Base-by-base conservation (phyloP, 2,888 invertebrate genomes). In the Liposcelis brunnea region DNA sequence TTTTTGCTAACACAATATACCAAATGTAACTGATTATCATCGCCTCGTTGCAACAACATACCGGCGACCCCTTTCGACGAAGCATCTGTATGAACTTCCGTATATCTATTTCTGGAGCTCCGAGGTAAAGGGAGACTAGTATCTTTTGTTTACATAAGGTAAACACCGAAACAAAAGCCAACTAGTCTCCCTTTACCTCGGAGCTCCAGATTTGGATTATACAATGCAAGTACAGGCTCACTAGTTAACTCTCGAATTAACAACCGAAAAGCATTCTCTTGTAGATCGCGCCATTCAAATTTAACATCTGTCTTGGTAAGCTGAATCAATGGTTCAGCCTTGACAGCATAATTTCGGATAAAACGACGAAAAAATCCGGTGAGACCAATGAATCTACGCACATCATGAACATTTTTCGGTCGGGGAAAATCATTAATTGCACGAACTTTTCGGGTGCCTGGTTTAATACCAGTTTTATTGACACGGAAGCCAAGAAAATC, bases 1-100 rank as follows among this genome's bases (percentile, higher is more conserved):
- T 57, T 58, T 11, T 50, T 50, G 47, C 58, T 61, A 47, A 53
- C 57, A 48, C 52, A 60, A 38, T 53, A 56, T 5, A 61, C 54
- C 1, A 59, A 59, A 43, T 59, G 59, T 7, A 57, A 47, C 10
- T 48, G 49, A 11, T 44, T 53, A 11, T 53, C 51, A 5, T 19
- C 43, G 32, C 47, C 48, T 19, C 46, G 50, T 49, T 59, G 58
- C 4, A 60, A n/a, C 4, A 59, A 38, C 8, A 57, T 53, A 2
- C 55, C 54, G 12, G 57, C 59, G 36, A 55, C 50, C 1, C 59
- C 59, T 1, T 49, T 5, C 2, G 48, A 19, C 45, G 55, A 56
- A 2, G 57, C 57, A 49, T 59, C 57, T 2, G 56, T 57, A 42
- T 60, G 45, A 19, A 50, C 33, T 33, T 50, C 48, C 3, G 48